A percentile compares a stretch with the other conserved stretches of the same genome.
These are phyloP conservation scores for Falco columbarius DNA, from an alignment of 2,797 vertebrate genomes.

Conservation along the genomic window DNA sequence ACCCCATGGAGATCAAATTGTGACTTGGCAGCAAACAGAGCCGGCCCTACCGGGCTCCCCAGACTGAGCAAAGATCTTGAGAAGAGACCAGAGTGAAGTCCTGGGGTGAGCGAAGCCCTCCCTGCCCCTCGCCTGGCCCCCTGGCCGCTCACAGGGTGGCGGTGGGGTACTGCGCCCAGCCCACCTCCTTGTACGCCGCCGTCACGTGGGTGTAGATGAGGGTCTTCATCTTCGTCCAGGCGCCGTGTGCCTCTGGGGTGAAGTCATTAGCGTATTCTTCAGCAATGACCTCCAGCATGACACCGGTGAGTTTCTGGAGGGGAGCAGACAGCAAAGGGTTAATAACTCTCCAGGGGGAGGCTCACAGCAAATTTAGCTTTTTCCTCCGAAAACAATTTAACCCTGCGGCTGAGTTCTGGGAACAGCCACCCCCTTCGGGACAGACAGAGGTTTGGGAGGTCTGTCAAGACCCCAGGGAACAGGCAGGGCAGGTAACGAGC, in stretches of 20 bases:
- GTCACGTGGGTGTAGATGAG: constrained; percentile 92
- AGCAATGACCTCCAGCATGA: constrained; percentile 90
- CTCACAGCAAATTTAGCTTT: not conserved
- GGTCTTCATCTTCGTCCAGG: constrained; percentile 92
- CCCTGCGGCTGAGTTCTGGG: not conserved
- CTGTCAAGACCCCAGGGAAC: not conserved
- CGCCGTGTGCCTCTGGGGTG: constrained; percentile 87
- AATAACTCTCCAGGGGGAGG: not conserved
- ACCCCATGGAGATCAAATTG: constrained; percentile 47
- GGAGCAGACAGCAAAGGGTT: not conserved
- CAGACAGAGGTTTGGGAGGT: fast-evolving
- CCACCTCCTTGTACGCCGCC: constrained; percentile 92
- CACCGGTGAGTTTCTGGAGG: constrained; percentile 88
- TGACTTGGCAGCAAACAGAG: constrained; percentile 33
- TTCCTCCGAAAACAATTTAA: not conserved
- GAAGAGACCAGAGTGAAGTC: constrained; percentile 57
- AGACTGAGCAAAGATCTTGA: constrained; percentile 34
- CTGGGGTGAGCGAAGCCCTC: constrained; percentile 30
- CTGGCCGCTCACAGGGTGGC: constrained; percentile 75
- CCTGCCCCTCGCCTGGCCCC: constrained; percentile 46
- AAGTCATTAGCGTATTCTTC: constrained; percentile 92
- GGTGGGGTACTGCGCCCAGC: constrained; percentile 92
- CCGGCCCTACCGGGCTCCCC: not conserved
- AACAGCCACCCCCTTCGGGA: not conserved
- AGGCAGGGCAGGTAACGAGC: not conserved